A percentile compares a stretch with the other conserved stretches of the same genome.
phyloP scores from a whole-genome alignment of 2,888 invertebrate genomes.

The Mimachlamys varia region DNA sequence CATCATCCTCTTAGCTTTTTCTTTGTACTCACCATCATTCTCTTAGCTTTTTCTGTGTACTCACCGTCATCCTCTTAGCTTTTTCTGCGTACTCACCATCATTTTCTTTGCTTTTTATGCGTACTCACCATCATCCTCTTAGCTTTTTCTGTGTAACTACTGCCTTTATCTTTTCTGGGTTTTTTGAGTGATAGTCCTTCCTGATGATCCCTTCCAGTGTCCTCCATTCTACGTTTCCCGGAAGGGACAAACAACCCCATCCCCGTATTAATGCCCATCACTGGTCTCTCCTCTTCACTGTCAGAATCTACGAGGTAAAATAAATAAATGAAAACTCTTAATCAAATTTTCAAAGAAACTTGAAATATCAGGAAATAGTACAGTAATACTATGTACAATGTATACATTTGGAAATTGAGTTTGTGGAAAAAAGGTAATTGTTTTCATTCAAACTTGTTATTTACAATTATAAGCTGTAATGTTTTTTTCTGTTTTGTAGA shows the following conservation, averaged over 20 bases:
- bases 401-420: too few relatives aligned
- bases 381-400: too few relatives aligned
- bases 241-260: neutral
- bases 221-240: neutral
- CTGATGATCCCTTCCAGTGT: neutral
- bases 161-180: constrained; percentile 34
- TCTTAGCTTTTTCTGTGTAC: too few relatives aligned
- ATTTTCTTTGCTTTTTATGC: constrained; percentile 34
- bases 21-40: too few relatives aligned
- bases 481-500: too few relatives aligned
- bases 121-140: constrained; percentile 45
- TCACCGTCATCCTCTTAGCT: constrained; percentile 45
- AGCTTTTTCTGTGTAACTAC: constrained; percentile 42
- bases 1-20: too few relatives aligned
- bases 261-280: neutral
- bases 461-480: too few relatives aligned
- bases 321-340: neutral
- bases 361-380: too few relatives aligned
- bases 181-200: constrained; percentile 42
- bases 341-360: too few relatives aligned
- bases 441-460: too few relatives aligned
- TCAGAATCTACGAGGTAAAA: constrained; percentile 40
- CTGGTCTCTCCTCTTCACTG: constrained; percentile 43
- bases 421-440: too few relatives aligned
- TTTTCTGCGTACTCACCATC: constrained; percentile 38